Base-by-base conservation (phyloP, 2,113 vertebrate species). In the Dendrocopos noguchii region DNA sequence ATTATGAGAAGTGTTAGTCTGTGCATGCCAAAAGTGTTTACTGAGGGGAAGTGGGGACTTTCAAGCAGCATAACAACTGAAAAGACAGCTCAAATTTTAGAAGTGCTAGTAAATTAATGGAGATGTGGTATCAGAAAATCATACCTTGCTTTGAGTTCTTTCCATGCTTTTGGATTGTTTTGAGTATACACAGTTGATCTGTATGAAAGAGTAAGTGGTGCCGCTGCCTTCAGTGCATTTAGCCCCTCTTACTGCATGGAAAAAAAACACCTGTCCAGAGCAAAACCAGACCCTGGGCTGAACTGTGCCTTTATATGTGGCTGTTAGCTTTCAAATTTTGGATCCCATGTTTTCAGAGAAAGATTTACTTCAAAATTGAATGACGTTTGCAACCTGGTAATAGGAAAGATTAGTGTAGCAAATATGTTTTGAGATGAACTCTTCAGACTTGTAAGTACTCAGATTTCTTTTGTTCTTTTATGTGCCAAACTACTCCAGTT, bases 401-500 rank as follows among this genome's bases (percentile, higher is more conserved):
- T 70, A 77, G 60, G 28, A 59, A 27, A 79, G 19, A 19, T 68
- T 27, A 79, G 31, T 66, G 50, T 72, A 88, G 63, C 20, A 65
- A 61, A 9, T 59, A 15, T 27, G 10, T 76, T 85, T 34, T 71
- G 70, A 87, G 24, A 57, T 91, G 36, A 84, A 60, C 31, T 74
- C 28, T 66, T 81, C 25, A 79, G 53, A 53, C 10, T 74, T 91
- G 2, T 34, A 33, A 27, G 22, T 79, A 29, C 88, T 80, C 82
- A 76, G 65, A 57, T 67, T 83, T 21, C 21, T 55, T 65, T 31
- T 92, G 6, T 87, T 82, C 64, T 93, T 89, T 84, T 55, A 20
- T 79, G 16, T 91, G 5, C 53, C 29, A 66, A 87, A 92, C 74
- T 87, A 1, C 97, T 94, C 27, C 90, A 99, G 99, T 99, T 97